These are phyloP conservation scores for Smithornis capensis DNA, from an alignment of 2,113 vertebrate species.

Conservation along the genomic window DNA sequence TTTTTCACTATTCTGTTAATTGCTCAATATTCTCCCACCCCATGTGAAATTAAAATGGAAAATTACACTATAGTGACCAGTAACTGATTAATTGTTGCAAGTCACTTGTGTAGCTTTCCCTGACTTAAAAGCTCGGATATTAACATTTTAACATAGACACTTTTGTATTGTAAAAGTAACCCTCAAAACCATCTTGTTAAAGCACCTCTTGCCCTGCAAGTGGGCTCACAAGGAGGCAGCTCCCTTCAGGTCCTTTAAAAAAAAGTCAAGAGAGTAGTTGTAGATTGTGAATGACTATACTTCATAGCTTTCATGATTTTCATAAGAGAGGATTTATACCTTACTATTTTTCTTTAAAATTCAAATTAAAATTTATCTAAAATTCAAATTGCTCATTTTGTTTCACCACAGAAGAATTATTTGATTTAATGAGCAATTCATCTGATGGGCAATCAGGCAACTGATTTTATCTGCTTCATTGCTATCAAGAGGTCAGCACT, in stretches of 20 bases:
- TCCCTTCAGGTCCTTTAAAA: background rate
- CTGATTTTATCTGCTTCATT: background rate
- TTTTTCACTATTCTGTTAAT: background rate
- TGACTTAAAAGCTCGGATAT: background rate
- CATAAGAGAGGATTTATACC: background rate
- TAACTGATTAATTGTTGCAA: background rate
- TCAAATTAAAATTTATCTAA: no score
- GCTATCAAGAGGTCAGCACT: background rate
- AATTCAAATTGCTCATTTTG: background rate
- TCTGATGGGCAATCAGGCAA: background rate
- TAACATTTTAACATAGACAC: background rate
- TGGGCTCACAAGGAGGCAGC: background rate
- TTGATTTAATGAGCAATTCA: background rate
- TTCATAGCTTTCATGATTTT: background rate
- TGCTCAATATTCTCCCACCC: background rate
- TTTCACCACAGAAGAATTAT: background rate
- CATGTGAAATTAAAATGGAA: background rate
- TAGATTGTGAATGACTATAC: background rate
- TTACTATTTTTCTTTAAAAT: background rate
- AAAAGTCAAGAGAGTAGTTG: background rate
- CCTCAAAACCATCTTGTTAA: background rate
- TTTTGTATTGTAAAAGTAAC: background rate
- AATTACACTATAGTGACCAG: background rate
- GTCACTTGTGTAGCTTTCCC: background rate
- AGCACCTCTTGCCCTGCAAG: background rate